Conservation (phyloP, 2,113 vertebrate species). For the Thinocorus orbignyianus region DNA sequence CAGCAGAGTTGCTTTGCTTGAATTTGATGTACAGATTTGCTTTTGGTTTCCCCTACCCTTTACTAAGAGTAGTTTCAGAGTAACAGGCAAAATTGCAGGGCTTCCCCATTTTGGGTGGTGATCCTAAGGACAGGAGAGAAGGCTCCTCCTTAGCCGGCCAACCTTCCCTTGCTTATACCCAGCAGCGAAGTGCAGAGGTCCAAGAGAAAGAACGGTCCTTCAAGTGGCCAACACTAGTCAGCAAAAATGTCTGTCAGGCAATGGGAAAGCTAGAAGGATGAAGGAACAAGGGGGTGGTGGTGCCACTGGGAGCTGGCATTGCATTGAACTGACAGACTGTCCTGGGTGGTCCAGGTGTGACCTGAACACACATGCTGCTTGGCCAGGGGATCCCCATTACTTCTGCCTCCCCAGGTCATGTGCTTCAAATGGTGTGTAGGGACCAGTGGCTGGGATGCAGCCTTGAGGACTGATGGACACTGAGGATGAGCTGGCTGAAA, state of each 20-base stretch:
- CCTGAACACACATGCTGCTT: rapidly evolving
- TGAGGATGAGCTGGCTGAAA: neutral
- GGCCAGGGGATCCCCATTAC: neutral
- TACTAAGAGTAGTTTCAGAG: neutral
- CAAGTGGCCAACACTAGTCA: neutral
- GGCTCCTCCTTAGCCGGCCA: neutral
- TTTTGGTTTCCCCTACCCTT: neutral
- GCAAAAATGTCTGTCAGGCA: neutral
- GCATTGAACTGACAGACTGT: neutral
- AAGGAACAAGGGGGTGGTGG: rapidly evolving
- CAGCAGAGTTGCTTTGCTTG: neutral
- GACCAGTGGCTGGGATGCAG: neutral
- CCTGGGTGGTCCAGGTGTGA: neutral
- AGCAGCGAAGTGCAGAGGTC: neutral
- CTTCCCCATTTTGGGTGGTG: neutral
- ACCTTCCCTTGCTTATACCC: neutral
- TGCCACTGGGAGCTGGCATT: neutral
- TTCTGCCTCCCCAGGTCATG: neutral
- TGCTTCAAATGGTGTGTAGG: neutral
- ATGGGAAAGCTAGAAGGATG: neutral
- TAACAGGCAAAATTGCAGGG: neutral
- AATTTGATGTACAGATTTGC: neutral
- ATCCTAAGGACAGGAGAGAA: neutral
- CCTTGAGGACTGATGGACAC: neutral
- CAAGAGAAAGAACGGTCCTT: neutral